Evolutionary conservation across 2,888 invertebrate species (phyloP).

Genomic region (Diaperis boleti): DNA sequence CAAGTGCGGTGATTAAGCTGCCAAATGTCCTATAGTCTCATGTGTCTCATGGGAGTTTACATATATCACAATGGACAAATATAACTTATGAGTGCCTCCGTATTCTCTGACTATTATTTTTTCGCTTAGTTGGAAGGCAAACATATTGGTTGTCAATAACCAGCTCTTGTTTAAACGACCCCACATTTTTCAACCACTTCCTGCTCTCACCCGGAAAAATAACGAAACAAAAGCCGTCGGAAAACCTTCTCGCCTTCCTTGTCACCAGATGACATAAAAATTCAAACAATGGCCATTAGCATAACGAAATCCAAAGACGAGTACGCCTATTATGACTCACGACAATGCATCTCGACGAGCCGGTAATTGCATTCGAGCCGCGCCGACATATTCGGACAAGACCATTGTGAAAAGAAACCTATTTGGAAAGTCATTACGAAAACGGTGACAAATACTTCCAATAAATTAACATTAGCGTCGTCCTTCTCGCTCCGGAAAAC

Average conservation of each 20-base stretch:
- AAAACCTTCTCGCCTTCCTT: too few species aligned
- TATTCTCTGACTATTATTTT: too few species aligned
- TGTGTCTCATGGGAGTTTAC: too few species aligned
- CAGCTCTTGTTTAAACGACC: too few species aligned
- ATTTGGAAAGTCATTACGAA: slow-evolving; percentile 8
- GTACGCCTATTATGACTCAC: slow-evolving; percentile 27
- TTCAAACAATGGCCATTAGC: slow-evolving; percentile 28
- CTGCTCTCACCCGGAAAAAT: slow-evolving; percentile 2
- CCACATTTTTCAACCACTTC: too few species aligned
- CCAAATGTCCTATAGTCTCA: too few species aligned
- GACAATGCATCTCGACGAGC: slow-evolving; percentile 22
- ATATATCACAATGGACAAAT: too few species aligned
- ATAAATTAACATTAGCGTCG: slow-evolving; percentile 14
- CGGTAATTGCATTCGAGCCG: slow-evolving; percentile 22
- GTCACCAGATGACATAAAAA: slow-evolving; percentile 18
- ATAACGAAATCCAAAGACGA: slow-evolving; percentile 30
- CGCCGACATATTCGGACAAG: slow-evolving; percentile 14
- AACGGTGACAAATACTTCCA: slow-evolving; percentile 10
- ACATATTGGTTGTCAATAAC: too few species aligned
- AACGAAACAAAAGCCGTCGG: neutral
- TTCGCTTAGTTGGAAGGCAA: too few species aligned
- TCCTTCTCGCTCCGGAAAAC: slow-evolving; percentile 1
- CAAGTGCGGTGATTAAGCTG: too few species aligned
- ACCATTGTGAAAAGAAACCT: slow-evolving; percentile 11
- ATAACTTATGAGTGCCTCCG: too few species aligned